Conservation (phyloP, 2,113 vertebrate genomes). For the Sorex araneus region DNA sequence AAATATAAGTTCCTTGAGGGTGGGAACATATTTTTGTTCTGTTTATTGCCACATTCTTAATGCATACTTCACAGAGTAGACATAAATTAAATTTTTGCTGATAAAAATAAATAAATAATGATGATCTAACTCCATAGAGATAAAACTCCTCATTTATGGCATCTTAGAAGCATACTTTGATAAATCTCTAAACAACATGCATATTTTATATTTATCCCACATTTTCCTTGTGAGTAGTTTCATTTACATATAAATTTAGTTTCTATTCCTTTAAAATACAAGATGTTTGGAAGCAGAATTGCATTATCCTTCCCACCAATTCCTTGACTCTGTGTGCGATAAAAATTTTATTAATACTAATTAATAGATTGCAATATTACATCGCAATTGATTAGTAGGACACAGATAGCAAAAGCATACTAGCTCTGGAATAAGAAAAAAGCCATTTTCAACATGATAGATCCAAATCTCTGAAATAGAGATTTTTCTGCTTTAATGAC, state of each 20-base stretch:
- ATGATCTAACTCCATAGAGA: neutral
- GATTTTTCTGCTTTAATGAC: neutral
- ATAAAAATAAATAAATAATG: slow-evolving; percentile 6
- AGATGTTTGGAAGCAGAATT: neutral
- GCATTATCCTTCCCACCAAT: neutral
- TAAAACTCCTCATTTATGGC: neutral
- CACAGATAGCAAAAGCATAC: neutral
- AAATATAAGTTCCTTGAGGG: neutral
- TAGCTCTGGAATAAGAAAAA: too few species aligned
- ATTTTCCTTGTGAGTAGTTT: neutral
- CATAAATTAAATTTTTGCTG: neutral
- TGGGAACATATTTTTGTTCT: neutral
- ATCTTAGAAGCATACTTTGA: neutral
- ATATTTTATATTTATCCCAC: neutral
- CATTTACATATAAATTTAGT: neutral
- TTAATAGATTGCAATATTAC: neutral
- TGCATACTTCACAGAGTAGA: neutral
- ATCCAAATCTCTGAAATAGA: neutral
- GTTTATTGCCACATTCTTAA: neutral
- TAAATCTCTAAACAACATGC: neutral
- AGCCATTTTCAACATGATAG: too few species aligned
- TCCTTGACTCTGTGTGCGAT: neutral
- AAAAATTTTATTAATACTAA: neutral
- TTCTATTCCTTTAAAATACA: neutral
- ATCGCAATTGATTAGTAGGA: neutral